Evolutionary conservation across 2,797 vertebrate species (phyloP), one percentile per base, ranked within the genome.

Genomic region (Apogon talboti): DNA sequence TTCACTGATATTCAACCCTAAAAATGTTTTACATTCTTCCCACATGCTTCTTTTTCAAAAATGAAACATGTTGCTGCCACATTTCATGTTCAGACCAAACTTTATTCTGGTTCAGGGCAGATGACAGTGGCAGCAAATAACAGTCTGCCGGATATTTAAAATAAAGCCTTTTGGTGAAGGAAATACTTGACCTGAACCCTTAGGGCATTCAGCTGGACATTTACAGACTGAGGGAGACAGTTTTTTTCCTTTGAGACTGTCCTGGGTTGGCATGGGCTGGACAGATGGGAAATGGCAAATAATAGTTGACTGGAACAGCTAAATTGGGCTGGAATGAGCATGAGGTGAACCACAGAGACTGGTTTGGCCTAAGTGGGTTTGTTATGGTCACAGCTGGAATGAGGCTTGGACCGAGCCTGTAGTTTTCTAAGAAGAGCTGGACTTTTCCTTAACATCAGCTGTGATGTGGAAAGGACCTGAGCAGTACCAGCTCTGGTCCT

Each of bases 311-410:
- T 77, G 14, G 52, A 65, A 61, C 38, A 44, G 53, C 63, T 84
- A 63, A 88, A 77, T 79, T 6, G 3, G 59, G 65, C 44, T 71
- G 66, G 63, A 76, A 57, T 57, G 58, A 71, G 48, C 65, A 61
- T 13, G 51, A 69, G 76, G 77, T 74, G 49, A 78, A 76, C 81
- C 83, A 2, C 74, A 66, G 46, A 46, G 73, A 48, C 30, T 7
- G 79, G 55, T 63, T 71, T 60, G 70, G 70, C 55, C 15, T 56
- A 54, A 56, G 50, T 51, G 63, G 64, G 48, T 38, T 77, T 82
- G 71, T 78, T 67, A 15, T 44, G 69, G 73, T 61, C 63, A 44
- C 44, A 70, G 67, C 58, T 78, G 85, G 76, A 75, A 74, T 66
- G 59, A 59, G 56, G 30, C 61, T 35, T 35, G 59, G 52, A 80